Percentiles rank a stretch among this genome's conserved stretches.
phyloP scores from a whole-genome alignment of 2,888 invertebrate genomes.

The Vanessa cardui region DNA sequence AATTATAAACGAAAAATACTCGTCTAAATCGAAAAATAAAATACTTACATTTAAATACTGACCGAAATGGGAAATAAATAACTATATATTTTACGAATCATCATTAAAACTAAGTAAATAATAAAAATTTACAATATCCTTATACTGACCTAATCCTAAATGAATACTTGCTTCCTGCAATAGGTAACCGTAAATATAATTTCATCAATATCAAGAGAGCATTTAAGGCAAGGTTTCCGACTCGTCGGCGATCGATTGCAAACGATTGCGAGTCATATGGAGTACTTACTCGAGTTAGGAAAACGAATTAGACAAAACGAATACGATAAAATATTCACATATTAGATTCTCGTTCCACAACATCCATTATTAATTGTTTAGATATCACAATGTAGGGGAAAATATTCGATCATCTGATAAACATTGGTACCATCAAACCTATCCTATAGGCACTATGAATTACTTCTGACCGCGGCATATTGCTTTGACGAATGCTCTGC shows the following conservation, averaged over 20 bases:
- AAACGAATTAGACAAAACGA: constrained; percentile 17
- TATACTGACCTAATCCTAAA: constrained; percentile 65
- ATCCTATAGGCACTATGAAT: constrained; percentile 38
- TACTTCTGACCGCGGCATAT: constrained; percentile 29
- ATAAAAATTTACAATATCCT: constrained; percentile 73
- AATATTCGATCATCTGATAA: constrained; percentile 37
- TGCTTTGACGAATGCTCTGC: constrained; percentile 38
- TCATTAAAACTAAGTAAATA: constrained; percentile 65
- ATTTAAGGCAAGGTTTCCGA: constrained; percentile 72
- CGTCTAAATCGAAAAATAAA: constrained; percentile 54
- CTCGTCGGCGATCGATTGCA: neutral
- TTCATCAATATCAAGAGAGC: constrained; percentile 78
- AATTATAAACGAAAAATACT: constrained; percentile 62
- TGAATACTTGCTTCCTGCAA: constrained; percentile 80
- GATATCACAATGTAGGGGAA: constrained; percentile 42
- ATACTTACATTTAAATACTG: constrained; percentile 82
- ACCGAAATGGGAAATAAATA: constrained; percentile 81
- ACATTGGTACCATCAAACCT: constrained; percentile 37
- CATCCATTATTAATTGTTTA: constrained; percentile 36
- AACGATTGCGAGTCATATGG: constrained; percentile 9
- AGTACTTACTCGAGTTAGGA: constrained; percentile 4
- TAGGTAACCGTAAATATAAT: constrained; percentile 81
- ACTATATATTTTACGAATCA: constrained; percentile 67
- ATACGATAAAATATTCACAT: constrained; percentile 25
- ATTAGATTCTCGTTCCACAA: constrained; percentile 24